Evolutionary conservation across 2,888 invertebrate species (phyloP).

Genomic region (Griposia aprilina): DNA sequence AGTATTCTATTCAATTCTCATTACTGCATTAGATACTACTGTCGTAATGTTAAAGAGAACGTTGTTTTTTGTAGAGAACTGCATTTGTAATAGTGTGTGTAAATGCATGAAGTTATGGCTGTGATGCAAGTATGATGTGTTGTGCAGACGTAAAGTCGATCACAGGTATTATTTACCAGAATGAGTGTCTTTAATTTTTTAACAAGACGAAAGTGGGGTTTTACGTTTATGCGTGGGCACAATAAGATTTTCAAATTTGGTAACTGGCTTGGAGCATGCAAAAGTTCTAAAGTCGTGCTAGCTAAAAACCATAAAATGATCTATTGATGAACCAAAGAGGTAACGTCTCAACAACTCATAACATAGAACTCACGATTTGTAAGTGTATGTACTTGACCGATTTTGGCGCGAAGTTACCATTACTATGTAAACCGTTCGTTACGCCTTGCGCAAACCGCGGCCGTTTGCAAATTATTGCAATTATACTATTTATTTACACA

Average conservation of each 20-base stretch:
- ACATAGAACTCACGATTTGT: conserved; percentile 46
- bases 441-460: conserved; percentile 58
- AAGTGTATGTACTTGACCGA: conserved; percentile 61
- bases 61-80: conserved; percentile 17
- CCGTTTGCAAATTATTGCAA: conserved; percentile 64
- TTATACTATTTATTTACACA: conserved; percentile 62
- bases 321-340: background rate
- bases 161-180: background rate
- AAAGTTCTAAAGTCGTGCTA: background rate
- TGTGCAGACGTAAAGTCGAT: background rate
- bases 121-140: background rate
- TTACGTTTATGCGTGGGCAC: background rate
- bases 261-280: background rate
- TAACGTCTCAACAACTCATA: conserved; percentile 20
- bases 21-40: conserved; percentile 10
- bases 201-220: background rate
- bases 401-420: conserved; percentile 53
- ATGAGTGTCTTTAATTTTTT: background rate
- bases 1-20: no score
- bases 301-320: conserved; percentile 6
- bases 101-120: conserved; percentile 5
- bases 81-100: conserved; percentile 1
- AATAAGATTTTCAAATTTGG: background rate
- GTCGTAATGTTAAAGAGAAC: conserved; percentile 31
- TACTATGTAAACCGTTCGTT: conserved; percentile 48